Evolutionary conservation across 2,797 vertebrate genomes (phyloP).

Genomic region (Sus cebifrons): DNA sequence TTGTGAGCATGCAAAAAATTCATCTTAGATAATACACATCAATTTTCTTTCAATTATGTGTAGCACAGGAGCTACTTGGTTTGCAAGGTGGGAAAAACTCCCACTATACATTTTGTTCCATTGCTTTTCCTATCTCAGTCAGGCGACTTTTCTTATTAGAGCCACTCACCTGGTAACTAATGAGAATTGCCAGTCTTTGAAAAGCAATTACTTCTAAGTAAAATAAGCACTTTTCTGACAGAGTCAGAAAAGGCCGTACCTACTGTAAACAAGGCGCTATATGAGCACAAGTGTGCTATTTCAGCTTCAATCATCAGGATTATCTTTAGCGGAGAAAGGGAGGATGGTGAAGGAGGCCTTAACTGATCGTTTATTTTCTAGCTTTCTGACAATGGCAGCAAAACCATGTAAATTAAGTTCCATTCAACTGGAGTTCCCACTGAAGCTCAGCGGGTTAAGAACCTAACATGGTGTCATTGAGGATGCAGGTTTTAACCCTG

Average conservation of each 20-base stretch:
- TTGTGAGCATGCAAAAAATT: neutral
- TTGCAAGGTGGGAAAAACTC: neutral
- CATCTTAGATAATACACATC: slow-evolving; percentile 6
- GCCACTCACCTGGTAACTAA: slow-evolving; percentile 76
- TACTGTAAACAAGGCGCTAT: slow-evolving; percentile 46
- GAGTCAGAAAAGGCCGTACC: slow-evolving; percentile 19
- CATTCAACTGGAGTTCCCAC: neutral
- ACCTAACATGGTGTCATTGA: no score
- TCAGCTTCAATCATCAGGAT: slow-evolving; percentile 40
- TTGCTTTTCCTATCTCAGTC: slow-evolving; percentile 64
- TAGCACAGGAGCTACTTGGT: slow-evolving; percentile 1
- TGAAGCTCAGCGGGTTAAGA: no score
- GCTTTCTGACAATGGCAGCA: neutral
- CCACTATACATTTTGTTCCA: slow-evolving; percentile 65
- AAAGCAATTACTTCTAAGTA: slow-evolving; percentile 82
- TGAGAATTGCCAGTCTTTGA: slow-evolving; percentile 71
- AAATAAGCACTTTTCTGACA: slow-evolving; percentile 75
- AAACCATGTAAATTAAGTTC: neutral
- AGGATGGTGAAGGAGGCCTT: neutral
- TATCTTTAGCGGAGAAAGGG: neutral
- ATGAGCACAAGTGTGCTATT: slow-evolving; percentile 6
- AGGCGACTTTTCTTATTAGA: slow-evolving; percentile 76
- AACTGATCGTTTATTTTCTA: neutral
- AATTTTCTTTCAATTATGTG: slow-evolving; percentile 67
- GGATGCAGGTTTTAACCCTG: no score